phyloP scores from a whole-genome alignment of 2,113 vertebrate genomes.

The Pelecanoides urinatrix region DNA sequence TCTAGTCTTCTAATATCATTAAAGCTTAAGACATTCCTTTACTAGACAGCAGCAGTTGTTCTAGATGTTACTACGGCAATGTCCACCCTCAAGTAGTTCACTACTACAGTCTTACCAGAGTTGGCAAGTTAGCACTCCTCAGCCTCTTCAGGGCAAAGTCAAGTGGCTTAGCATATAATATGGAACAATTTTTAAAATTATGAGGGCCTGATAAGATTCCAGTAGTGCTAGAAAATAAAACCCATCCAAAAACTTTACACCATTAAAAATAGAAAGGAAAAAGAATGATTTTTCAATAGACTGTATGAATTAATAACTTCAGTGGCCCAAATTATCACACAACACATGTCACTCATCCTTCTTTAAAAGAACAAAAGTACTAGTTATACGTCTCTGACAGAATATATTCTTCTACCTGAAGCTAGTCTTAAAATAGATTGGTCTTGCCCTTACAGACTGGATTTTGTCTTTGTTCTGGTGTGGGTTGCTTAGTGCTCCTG shows the following conservation, averaged over 20 bases:
- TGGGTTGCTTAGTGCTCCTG: background rate
- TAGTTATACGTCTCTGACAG: background rate
- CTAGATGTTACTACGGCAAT: background rate
- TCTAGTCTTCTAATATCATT: background rate
- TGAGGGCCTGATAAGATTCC: background rate
- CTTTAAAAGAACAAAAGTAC: background rate
- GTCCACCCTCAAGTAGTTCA: background rate
- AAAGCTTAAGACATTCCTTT: background rate
- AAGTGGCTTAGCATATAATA: background rate
- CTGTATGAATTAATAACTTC: background rate
- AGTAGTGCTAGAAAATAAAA: background rate
- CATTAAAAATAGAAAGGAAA: background rate
- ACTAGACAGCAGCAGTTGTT: background rate
- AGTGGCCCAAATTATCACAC: background rate
- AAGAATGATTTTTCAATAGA: background rate
- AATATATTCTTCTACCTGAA: background rate
- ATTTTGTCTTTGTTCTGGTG: background rate
- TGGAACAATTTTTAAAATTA: background rate
- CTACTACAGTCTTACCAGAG: background rate
- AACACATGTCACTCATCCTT: fast-evolving
- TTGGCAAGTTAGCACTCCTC: background rate
- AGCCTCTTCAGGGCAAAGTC: background rate
- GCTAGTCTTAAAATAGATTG: background rate
- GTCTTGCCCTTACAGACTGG: background rate
- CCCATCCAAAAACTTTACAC: background rate